Evolutionary conservation across 2,113 vertebrate genomes (phyloP).

Genomic region (Tamias sibiricus): DNA sequence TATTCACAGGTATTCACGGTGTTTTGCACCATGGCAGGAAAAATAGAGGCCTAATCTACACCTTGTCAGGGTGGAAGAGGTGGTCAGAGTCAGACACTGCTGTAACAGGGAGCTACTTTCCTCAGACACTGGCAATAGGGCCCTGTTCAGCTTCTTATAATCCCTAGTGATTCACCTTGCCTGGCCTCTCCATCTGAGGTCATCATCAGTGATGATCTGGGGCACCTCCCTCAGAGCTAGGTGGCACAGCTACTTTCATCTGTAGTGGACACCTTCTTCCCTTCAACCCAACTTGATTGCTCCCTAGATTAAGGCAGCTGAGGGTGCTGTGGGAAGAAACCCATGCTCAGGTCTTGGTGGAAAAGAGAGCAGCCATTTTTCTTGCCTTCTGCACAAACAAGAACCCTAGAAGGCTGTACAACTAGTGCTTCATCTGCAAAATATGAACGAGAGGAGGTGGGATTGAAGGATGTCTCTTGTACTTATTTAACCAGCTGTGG

Average conservation of each 20-base stretch:
- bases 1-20: not conserved
- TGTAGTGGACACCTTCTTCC: not conserved
- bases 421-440: not conserved
- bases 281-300: not conserved
- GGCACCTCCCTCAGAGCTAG: not conserved
- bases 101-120: not conserved
- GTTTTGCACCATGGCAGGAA: not conserved
- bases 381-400: not conserved
- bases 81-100: not conserved
- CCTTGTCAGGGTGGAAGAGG: not conserved
- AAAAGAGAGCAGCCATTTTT: not conserved
- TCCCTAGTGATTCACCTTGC: not conserved
- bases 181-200: not conserved
- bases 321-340: not conserved
- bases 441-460: not conserved
- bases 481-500: not conserved
- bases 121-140: not conserved
- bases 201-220: not conserved
- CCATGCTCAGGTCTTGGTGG: accelerated
- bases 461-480: not conserved
- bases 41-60: not conserved
- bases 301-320: not conserved
- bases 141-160: not conserved
- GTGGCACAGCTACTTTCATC: not conserved
- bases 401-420: not conserved